Conservation (phyloP, 2,888 invertebrate species). For the Eurytoma californica region DNA sequence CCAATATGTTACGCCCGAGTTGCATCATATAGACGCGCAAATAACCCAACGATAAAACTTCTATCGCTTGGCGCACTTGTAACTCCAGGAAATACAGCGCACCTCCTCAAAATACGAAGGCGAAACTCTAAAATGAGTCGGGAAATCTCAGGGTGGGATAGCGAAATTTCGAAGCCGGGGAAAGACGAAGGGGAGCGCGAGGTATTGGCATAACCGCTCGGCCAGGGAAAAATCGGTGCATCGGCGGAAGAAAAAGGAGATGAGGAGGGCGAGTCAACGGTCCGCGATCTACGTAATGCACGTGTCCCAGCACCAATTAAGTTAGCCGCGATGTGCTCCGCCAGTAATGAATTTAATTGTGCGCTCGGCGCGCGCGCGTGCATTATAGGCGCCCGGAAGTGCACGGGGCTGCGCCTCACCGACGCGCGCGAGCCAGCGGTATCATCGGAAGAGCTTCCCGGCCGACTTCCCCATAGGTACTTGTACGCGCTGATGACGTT, state of each 20-base stretch:
- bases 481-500: not conserved
- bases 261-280: slow-evolving; percentile 37
- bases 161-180: too few relatives aligned
- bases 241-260: not conserved
- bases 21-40: too few relatives aligned
- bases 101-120: too few relatives aligned
- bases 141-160: too few relatives aligned
- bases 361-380: slow-evolving; percentile 32
- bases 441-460: slow-evolving; percentile 8
- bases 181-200: too few relatives aligned
- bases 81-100: too few relatives aligned
- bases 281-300: slow-evolving; percentile 1
- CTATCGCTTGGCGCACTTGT: too few relatives aligned
- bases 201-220: slow-evolving; percentile 11
- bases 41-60: too few relatives aligned
- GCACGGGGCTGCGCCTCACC: slow-evolving; percentile 26
- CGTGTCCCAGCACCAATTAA: slow-evolving; percentile 59
- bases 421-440: not conserved
- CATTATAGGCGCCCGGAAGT: slow-evolving; percentile 49
- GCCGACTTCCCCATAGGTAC: not conserved
- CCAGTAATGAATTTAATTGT: slow-evolving; percentile 64
- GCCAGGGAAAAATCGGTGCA: not conserved
- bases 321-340: slow-evolving; percentile 50
- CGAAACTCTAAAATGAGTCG: too few relatives aligned
- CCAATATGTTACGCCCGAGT: not conserved